Evolutionary conservation across 2,888 invertebrate genomes (phyloP), one percentile per base, ranked within the genome.

Genomic region (Lepidochitona cinerea): DNA sequence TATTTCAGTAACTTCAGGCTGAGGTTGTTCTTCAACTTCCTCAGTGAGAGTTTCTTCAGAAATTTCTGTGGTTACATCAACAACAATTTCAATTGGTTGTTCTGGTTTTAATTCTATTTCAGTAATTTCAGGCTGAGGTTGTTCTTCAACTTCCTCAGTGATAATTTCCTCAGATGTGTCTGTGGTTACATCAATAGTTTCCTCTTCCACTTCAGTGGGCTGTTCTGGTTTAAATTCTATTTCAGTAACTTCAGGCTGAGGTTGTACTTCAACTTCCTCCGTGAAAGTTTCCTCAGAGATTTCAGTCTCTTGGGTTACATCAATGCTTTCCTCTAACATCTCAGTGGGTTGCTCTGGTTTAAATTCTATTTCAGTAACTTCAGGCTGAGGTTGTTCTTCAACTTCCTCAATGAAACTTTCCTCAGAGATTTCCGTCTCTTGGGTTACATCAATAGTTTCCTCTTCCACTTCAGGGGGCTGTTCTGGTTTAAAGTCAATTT

Each of bases 351-450:
- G 33, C 7, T 9, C 7, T 65, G 32, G 32, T 32, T 6, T 23
- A 65, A 65, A 29, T 65, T 65, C 65, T 32, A 65, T 7, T 12
- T 32, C 65, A 7, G 33, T 33, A 33, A 12, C 23, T 65, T 65
- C 65, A 32, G 23, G 65, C 33, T 32, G 7, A 65, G 32, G 33
- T 32, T 65, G 65, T 41, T 41, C 41, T 41, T 41, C 41, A 41
- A 41, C 18, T 9, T 12, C 18, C 18, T 41, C 41, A 41, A 18
- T 41, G 41, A 49, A 1, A 49, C 3, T 7, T 49, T 49, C 49
- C 32, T 74, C 71, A 52, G 54, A 37, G 65, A 73, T 68, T 49
- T 77, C 68, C 67, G 77, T 74, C n/a, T n/a, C n/a, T n/a, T n/a
- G n/a, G n/a, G 75, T 70, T 23, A 59, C 59, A 7, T 59, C 59